Conservation (phyloP, 1,140 invertebrate species). For the Lepidurus couesii region DNA sequence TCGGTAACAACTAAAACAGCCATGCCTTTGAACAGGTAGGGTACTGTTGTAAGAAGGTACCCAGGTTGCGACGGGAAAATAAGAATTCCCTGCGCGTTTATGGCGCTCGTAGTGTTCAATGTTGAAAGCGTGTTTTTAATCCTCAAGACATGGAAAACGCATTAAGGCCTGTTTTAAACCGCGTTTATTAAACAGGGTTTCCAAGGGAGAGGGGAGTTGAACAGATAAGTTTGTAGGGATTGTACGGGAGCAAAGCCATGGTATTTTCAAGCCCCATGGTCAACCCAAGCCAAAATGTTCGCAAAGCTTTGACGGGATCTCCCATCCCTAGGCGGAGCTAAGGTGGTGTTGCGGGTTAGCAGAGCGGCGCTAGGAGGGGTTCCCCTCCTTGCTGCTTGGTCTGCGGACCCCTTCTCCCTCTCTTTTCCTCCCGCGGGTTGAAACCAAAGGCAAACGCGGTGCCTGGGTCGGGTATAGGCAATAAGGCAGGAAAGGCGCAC, state of each 20-base stretch:
- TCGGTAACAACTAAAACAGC: not conserved
- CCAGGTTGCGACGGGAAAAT: not conserved
- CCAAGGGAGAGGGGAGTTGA: too few relatives aligned
- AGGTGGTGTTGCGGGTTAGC: not conserved
- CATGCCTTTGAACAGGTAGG: not conserved
- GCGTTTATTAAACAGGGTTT: too few relatives aligned
- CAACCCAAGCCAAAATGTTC: not conserved
- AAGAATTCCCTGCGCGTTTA: not conserved
- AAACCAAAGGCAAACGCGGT: not conserved
- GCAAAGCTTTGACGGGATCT: not conserved
- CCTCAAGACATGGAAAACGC: too few relatives aligned
- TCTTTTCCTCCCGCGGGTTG: not conserved
- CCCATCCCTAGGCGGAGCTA: slow-evolving; percentile 11
- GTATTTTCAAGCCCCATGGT: too few relatives aligned
- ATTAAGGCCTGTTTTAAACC: too few relatives aligned
- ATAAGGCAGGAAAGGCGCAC: slow-evolving; percentile 13
- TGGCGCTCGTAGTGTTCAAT: not conserved
- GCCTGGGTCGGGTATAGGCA: not conserved
- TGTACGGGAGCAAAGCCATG: too few relatives aligned
- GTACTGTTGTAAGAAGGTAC: not conserved
- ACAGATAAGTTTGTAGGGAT: too few relatives aligned
- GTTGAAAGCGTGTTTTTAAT: not conserved
- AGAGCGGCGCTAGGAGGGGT: not conserved
- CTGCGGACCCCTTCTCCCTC: not conserved
- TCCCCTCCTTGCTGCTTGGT: not conserved